phyloP scores from a whole-genome alignment of 2,888 invertebrate species.

The Euspilapteryx auroguttella region DNA sequence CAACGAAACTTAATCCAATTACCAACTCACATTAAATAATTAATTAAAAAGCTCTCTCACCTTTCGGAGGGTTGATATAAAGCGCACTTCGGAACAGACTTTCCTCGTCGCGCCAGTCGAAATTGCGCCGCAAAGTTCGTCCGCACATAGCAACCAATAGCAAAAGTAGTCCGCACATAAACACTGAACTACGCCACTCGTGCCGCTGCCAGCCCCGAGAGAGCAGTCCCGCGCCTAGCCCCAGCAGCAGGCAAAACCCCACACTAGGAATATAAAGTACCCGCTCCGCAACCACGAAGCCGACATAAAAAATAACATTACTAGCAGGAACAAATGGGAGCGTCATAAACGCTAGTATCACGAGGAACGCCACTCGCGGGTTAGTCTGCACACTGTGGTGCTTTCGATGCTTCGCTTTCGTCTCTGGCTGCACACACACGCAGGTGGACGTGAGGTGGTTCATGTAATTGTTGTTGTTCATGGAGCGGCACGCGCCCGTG shows the following conservation, averaged over 20 bases:
- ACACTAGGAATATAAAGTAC: slow-evolving; percentile 95
- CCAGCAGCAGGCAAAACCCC: slow-evolving; percentile 89
- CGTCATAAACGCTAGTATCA: slow-evolving; percentile 76
- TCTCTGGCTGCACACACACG: slow-evolving; percentile 23
- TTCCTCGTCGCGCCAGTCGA: slow-evolving; percentile 93
- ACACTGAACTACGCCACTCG: slow-evolving; percentile 36
- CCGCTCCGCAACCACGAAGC: slow-evolving; percentile 96
- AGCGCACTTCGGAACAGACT: slow-evolving; percentile 89
- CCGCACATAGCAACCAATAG: slow-evolving; percentile 71
- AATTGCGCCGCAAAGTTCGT: slow-evolving; percentile 80
- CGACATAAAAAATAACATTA: slow-evolving; percentile 96
- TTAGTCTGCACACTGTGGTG: slow-evolving; percentile 13
- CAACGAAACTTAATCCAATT: neutral
- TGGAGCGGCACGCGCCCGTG: slow-evolving; percentile 68
- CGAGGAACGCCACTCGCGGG: slow-evolving; percentile 49
- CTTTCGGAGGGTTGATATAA: slow-evolving; percentile 95
- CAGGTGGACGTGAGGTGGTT: slow-evolving; percentile 55
- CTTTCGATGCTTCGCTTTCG: slow-evolving; percentile 18
- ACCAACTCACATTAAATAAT: slow-evolving; percentile 1
- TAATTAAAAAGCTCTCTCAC: slow-evolving; percentile 50
- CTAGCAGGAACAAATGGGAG: slow-evolving; percentile 95
- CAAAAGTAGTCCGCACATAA: slow-evolving; percentile 51
- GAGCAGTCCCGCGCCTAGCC: slow-evolving; percentile 65
- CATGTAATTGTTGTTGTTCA: slow-evolving; percentile 72
- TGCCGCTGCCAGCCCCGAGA: slow-evolving; percentile 42